phyloP scores from a whole-genome alignment of 2,888 invertebrate genomes.

The Itoplectis maculator region DNA sequence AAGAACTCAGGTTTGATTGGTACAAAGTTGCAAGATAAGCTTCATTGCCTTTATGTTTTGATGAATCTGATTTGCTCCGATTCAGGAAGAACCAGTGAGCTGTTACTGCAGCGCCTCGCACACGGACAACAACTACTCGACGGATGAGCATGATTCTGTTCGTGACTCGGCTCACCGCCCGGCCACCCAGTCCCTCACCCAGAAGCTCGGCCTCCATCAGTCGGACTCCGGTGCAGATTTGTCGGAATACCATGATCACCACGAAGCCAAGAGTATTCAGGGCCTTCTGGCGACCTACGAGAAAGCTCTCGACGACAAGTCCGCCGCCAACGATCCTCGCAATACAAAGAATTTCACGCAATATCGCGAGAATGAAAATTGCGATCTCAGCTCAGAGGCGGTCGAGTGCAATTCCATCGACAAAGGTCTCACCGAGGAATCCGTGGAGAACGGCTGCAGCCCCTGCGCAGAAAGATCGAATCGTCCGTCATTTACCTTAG shows the following conservation, averaged over 20 bases:
- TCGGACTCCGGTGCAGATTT: slow-evolving; percentile 91
- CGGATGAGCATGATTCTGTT: slow-evolving; percentile 89
- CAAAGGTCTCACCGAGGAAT: slow-evolving; percentile 27
- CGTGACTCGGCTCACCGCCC: slow-evolving; percentile 85
- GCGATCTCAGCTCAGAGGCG: slow-evolving; percentile 64
- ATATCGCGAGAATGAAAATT: slow-evolving; percentile 64
- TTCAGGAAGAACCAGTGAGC: slow-evolving; percentile 85
- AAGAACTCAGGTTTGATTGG: slow-evolving; percentile 56
- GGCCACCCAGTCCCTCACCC: slow-evolving; percentile 75
- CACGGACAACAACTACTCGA: slow-evolving; percentile 90
- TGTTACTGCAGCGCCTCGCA: slow-evolving; percentile 92
- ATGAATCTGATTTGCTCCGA: not conserved
- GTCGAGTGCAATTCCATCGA: slow-evolving; percentile 60
- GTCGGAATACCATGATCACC: slow-evolving; percentile 86
- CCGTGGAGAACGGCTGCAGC: slow-evolving; percentile 29
- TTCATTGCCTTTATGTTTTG: not conserved
- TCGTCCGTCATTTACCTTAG: slow-evolving; percentile 66
- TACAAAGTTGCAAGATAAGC: not conserved
- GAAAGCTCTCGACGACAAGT: slow-evolving; percentile 72
- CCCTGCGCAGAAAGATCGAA: slow-evolving; percentile 34
- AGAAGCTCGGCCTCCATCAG: slow-evolving; percentile 86
- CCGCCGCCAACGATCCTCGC: slow-evolving; percentile 15
- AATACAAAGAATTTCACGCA: slow-evolving; percentile 57
- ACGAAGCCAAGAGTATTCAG: slow-evolving; percentile 84
- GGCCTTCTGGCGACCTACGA: slow-evolving; percentile 79